Conservation (phyloP, 2,888 invertebrate genomes). For the Nomada fabriciana region DNA sequence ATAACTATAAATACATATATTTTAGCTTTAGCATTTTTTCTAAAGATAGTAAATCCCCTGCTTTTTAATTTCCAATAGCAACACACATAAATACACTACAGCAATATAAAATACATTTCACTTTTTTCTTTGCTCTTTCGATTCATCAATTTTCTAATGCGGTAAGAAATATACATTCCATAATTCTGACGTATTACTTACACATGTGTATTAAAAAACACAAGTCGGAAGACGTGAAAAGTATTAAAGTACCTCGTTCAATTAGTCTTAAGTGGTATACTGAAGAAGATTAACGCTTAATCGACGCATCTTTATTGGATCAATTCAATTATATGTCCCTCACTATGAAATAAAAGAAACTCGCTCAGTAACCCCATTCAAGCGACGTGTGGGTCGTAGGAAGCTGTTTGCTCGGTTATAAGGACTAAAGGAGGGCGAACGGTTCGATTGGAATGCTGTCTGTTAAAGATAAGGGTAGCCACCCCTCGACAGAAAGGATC, state of each 20-base stretch:
- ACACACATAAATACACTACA: too few species aligned
- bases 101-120: too few species aligned
- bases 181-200: too few species aligned
- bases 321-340: constrained; percentile 40
- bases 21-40: too few species aligned
- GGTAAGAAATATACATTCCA: too few species aligned
- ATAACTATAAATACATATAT: too few species aligned
- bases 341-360: constrained; percentile 58
- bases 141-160: too few species aligned
- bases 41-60: too few species aligned
- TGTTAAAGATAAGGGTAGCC: constrained; percentile 80
- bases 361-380: constrained; percentile 77
- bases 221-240: background rate
- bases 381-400: constrained; percentile 62
- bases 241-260: background rate
- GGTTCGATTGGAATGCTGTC: constrained; percentile 79
- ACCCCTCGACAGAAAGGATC: constrained; percentile 70
- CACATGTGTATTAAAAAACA: too few species aligned
- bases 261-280: background rate
- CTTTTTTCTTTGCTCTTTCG: too few species aligned
- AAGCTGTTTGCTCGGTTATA: constrained; percentile 63
- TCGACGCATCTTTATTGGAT: constrained; percentile 37
- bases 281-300: constrained; percentile 1
- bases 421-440: constrained; percentile 56
- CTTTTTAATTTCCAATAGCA: too few species aligned